Evolutionary conservation across 2,113 vertebrate genomes (phyloP).

Genomic region (Psephotus haematonotus): DNA sequence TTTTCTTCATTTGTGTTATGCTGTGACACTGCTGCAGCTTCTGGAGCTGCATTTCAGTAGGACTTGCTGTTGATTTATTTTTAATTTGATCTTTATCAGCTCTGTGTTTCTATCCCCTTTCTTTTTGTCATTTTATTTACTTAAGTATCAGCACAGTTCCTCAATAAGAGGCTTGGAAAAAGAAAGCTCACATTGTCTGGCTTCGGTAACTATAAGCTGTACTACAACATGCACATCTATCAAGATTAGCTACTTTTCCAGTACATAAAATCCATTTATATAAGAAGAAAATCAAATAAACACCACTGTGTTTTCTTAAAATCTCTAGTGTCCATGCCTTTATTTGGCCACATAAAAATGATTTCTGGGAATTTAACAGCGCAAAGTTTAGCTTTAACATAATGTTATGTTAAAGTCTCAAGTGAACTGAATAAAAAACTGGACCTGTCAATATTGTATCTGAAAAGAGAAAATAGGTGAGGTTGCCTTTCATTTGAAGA

Average conservation of each 20-base stretch:
- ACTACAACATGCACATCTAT: slow-evolving; percentile 76
- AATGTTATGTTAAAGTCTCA: slow-evolving; percentile 47
- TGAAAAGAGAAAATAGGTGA: slow-evolving; percentile 23
- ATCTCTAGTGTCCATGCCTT: slow-evolving; percentile 64
- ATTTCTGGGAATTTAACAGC: slow-evolving; percentile 68
- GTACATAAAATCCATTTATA: slow-evolving; percentile 82
- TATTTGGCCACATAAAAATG: slow-evolving; percentile 75
- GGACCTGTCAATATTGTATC: slow-evolving; percentile 13
- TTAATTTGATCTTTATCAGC: slow-evolving; percentile 73
- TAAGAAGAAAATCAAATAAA: slow-evolving; percentile 82
- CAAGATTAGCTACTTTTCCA: slow-evolving; percentile 80
- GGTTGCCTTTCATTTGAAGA: background rate
- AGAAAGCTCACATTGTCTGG: slow-evolving; percentile 74
- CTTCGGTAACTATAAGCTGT: slow-evolving; percentile 70
- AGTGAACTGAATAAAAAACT: slow-evolving; percentile 26
- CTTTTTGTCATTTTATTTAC: slow-evolving; percentile 74
- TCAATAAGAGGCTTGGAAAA: slow-evolving; percentile 74
- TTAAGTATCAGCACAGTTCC: slow-evolving; percentile 75
- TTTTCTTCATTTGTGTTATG: slow-evolving; percentile 57
- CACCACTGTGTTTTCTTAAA: slow-evolving; percentile 70
- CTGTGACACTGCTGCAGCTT: slow-evolving; percentile 32
- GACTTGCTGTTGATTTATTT: slow-evolving; percentile 63
- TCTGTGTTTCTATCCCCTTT: slow-evolving; percentile 66
- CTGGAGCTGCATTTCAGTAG: slow-evolving; percentile 45
- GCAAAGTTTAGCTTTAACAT: background rate